These are phyloP conservation scores for Chloroceryle inda DNA, from an alignment of 2,797 vertebrate genomes.

Conservation along the genomic window DNA sequence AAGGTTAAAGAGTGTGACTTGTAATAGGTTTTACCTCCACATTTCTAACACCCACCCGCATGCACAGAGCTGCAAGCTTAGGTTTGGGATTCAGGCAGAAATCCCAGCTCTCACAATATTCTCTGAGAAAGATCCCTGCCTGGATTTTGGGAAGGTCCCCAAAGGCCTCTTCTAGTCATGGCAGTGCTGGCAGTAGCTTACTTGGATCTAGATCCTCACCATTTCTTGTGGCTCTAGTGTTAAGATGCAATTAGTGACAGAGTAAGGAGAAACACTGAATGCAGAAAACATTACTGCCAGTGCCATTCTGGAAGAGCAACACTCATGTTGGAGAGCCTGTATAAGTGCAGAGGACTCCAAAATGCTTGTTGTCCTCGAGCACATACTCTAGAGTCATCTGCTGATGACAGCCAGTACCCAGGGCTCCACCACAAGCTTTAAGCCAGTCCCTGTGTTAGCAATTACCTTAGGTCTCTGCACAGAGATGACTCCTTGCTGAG, in stretches of 20 bases:
- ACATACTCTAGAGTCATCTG: neutral
- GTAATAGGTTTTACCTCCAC: neutral
- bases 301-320: neutral
- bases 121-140: neutral
- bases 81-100: neutral
- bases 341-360: neutral
- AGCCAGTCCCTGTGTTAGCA: fast-evolving
- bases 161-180: neutral
- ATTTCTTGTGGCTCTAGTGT: no score
- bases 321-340: neutral
- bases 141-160: neutral
- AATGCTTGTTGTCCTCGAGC: neutral
- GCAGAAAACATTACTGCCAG: neutral
- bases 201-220: neutral
- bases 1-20: no score
- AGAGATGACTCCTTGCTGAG: neutral
- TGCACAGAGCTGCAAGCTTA: neutral
- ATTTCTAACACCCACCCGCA: neutral
- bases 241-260: neutral
- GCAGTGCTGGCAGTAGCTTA: neutral
- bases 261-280: neutral
- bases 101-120: neutral
- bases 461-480: neutral
- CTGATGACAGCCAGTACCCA: neutral
- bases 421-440: neutral